A percentile compares a stretch with the other conserved stretches of the same genome.
phyloP scores from a whole-genome alignment of 2,797 vertebrate species.

The Anabacerthia variegaticeps region DNA sequence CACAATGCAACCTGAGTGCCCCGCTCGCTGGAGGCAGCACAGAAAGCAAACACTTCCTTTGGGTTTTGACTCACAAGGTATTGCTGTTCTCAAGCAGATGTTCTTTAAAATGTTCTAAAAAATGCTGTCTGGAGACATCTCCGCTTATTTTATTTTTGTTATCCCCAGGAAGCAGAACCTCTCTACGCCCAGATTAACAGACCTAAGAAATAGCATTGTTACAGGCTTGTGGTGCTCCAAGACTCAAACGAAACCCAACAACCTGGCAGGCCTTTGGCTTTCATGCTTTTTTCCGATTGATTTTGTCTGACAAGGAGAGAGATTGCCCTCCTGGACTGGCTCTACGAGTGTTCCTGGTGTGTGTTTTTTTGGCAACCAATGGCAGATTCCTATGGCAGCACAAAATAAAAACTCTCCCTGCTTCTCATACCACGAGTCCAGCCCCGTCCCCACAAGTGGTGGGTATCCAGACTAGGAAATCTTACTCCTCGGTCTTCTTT shows the following conservation, averaged over 20 bases:
- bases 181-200: conserved; percentile 97
- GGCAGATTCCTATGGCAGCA: conserved; percentile 74
- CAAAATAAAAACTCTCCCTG: conserved; percentile 47
- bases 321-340: conserved; percentile 65
- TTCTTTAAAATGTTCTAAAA: conserved; percentile 18
- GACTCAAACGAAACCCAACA: conserved; percentile 71
- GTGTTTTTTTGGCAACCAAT: conserved; percentile 66
- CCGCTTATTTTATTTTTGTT: conserved; percentile 57
- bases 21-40: neutral
- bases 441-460: conserved; percentile 15
- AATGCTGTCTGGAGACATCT: conserved; percentile 11
- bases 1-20: neutral
- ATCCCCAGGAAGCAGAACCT: conserved; percentile 89
- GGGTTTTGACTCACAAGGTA: conserved; percentile 4
- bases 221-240: conserved; percentile 72
- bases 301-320: conserved; percentile 71
- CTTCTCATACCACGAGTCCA: conserved; percentile 25
- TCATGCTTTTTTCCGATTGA: conserved; percentile 65
- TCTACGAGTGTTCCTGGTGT: conserved; percentile 62
- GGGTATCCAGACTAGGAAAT: conserved; percentile 40
- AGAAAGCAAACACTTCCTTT: neutral
- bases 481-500: conserved; percentile 42
- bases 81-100: conserved; percentile 14
- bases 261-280: conserved; percentile 71
- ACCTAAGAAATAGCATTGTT: conserved; percentile 89